Evolutionary conservation across 2,888 invertebrate genomes (phyloP), one percentile per base, ranked within the genome.

Genomic region (Homarus gammarus): DNA sequence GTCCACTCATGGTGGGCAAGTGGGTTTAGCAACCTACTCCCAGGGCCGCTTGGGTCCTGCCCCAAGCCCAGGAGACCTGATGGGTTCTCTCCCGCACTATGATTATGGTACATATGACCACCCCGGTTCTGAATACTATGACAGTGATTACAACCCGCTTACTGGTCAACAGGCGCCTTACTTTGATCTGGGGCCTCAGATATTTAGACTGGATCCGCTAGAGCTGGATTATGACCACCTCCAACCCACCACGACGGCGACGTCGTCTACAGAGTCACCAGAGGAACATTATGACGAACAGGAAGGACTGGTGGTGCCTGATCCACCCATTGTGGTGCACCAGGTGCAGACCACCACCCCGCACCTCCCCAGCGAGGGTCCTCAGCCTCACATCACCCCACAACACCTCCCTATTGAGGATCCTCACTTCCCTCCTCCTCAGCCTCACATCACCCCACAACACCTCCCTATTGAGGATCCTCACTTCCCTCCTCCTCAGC

Each of bases 1-100:
- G 5, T 27, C 6, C 61, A 64, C 18, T 5, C 49, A 85, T 8
- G 75, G 31, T 27, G 83, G 90, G 1, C 36, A 64, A 27, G 90
- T 87, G 38, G 90, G 87, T 15, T 27, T 78, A 33, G 90, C 78
- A 6, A 88, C 90, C 27, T 84, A 78, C 36, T 79, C 78, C 31
- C 72, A 84, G 5, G 87, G 84, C 12, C 44, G 78, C 10, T 56
- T 64, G 2, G 90, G 87, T 36, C 12, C 81, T 33, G 78, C 84
- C 56, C 87, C 90, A 2, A 68, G 78, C 1, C 77, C 44, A 77
- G 84, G 70, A 12, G 87, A 90, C 10, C 49, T 87, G n/a, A 31
- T 49, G 27, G 18, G 10, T 36, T 40, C 36, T 33, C 44, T n/a
- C 64, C 38, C 61, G 12, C 33, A 33, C 8, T 89, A 78, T 40